These are phyloP conservation scores for Pristionchus japonicus DNA, from an alignment of 2,888 invertebrate genomes.

Conservation along the genomic window DNA sequence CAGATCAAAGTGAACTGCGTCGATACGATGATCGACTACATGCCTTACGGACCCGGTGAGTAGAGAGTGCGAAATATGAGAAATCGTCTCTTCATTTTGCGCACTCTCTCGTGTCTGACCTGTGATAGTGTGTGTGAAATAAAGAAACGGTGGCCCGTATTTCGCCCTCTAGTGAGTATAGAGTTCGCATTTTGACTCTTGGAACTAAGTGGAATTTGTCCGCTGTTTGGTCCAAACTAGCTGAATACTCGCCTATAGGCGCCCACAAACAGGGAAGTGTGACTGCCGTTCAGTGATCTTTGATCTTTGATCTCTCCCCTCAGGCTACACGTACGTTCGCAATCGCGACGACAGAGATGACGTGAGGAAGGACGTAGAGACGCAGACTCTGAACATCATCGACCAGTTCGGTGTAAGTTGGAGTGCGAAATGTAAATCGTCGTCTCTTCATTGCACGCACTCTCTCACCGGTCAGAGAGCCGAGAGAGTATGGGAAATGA, in stretches of 20 bases:
- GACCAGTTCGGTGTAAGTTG: constrained; percentile 46
- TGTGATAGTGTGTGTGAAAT: neutral
- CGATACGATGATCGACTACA: constrained; percentile 34
- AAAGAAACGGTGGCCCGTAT: no score
- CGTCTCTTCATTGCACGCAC: no score
- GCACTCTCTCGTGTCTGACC: neutral
- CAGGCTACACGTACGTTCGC: constrained; percentile 55
- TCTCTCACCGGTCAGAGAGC: no score
- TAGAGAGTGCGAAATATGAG: neutral
- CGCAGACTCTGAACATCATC: constrained; percentile 51
- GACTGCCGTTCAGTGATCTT: no score
- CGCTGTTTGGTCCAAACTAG: no score
- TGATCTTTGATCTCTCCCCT: neutral
- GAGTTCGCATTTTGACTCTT: no score
- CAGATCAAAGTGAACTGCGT: constrained; percentile 41
- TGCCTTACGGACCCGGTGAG: constrained; percentile 55
- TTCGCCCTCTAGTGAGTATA: no score
- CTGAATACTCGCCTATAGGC: no score
- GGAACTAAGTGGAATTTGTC: no score
- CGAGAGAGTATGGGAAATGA: no score
- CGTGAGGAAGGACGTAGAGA: constrained; percentile 49
- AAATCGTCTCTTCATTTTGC: neutral
- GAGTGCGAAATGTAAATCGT: no score
- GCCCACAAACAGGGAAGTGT: no score
- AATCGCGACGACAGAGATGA: constrained; percentile 49